These are phyloP conservation scores for Oophaga pumilio DNA, from an alignment of 2,113 vertebrate genomes.

Conservation along the genomic window DNA sequence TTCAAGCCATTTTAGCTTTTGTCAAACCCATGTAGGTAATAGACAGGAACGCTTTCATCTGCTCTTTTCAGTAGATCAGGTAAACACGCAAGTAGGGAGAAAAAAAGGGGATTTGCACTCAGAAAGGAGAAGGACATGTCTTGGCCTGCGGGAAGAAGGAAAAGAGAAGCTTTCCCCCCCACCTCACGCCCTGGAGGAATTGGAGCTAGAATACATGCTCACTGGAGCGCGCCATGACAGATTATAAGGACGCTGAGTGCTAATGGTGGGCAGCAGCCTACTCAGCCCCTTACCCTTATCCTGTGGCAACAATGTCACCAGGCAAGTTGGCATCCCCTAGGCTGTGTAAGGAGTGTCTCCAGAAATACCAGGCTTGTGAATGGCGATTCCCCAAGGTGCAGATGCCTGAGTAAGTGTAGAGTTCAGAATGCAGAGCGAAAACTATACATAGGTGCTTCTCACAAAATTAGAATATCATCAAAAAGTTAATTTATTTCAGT, in stretches of 20 bases:
- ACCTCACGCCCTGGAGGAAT: slow-evolving; percentile 20
- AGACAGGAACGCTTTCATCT: slow-evolving; percentile 25
- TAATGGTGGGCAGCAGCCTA: slow-evolving; percentile 16
- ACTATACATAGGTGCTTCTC: too few relatives aligned
- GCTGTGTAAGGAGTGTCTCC: slow-evolving; percentile 36
- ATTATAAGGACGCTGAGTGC: slow-evolving; percentile 5
- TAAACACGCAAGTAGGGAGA: slow-evolving; percentile 36
- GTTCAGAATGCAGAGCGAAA: neutral
- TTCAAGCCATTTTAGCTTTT: slow-evolving; percentile 5
- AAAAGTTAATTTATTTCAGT: too few relatives aligned
- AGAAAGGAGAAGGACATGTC: slow-evolving; percentile 36
- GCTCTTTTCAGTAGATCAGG: slow-evolving; percentile 38
- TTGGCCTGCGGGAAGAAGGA: slow-evolving; percentile 29
- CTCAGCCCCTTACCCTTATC: slow-evolving; percentile 35
- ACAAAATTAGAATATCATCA: too few relatives aligned
- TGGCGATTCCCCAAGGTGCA: slow-evolving; percentile 40
- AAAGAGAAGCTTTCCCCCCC: neutral
- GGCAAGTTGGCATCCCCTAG: slow-evolving; percentile 52
- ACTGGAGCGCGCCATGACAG: slow-evolving; percentile 24
- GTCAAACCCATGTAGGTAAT: neutral
- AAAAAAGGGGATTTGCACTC: slow-evolving; percentile 25
- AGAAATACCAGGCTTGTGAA: slow-evolving; percentile 36
- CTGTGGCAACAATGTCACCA: slow-evolving; percentile 48
- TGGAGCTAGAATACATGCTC: slow-evolving; percentile 16
- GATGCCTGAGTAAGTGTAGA: slow-evolving; percentile 10